Conservation (phyloP, 1,140 invertebrate genomes). For the Meloidogyne hapla region DNA sequence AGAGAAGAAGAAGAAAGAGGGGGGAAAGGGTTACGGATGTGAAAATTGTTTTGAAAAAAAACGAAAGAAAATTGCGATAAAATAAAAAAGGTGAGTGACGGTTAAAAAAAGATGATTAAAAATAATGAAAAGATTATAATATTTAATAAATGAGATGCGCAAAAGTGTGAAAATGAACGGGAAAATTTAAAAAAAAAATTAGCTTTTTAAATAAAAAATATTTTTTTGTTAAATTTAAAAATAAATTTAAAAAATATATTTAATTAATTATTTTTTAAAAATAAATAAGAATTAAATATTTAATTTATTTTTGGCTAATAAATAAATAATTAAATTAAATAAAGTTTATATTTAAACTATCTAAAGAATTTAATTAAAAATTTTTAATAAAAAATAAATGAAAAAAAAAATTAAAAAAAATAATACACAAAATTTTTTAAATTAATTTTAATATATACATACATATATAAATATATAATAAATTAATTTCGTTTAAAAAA, state of each 20-base stretch:
- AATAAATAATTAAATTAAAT: no score
- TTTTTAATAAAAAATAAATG: no score
- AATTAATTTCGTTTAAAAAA: no score
- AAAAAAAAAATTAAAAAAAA: no score
- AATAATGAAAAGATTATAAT: not conserved
- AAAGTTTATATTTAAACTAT: no score
- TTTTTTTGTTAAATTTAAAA: not conserved
- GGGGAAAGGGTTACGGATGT: not conserved
- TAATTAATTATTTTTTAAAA: not conserved
- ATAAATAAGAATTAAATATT: no score
- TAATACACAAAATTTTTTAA: no score
- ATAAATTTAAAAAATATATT: not conserved
- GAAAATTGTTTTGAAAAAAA: slow-evolving; percentile 13
- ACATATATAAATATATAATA: no score
- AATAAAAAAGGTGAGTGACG: not conserved
- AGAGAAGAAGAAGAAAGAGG: not conserved
- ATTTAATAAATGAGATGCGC: not conserved
- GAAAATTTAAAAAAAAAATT: not conserved
- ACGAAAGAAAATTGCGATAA: not conserved
- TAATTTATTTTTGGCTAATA: no score
- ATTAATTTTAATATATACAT: no score
- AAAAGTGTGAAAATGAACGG: not conserved
- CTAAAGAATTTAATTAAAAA: no score
- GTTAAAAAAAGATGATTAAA: slow-evolving; percentile 5
- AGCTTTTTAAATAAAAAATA: no score